phyloP scores from a whole-genome alignment of 2,888 invertebrate genomes.

The Orchesellides sinensis region DNA sequence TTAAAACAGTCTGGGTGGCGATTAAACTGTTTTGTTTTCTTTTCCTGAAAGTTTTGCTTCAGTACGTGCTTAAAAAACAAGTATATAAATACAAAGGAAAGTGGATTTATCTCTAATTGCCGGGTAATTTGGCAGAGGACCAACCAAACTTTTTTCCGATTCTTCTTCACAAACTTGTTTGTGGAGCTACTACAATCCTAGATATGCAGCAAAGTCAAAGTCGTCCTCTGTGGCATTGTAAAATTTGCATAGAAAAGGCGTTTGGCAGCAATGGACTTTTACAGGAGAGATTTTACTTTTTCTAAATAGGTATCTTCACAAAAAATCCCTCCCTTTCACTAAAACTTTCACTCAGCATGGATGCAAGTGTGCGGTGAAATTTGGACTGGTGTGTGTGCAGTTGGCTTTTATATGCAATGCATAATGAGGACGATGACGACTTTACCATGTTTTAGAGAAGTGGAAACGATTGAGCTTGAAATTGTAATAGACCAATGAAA shows the following conservation, averaged over 20 bases:
- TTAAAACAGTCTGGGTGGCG: not conserved
- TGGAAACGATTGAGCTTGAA: not conserved
- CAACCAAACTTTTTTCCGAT: conserved; percentile 71
- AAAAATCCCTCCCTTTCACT: conserved; percentile 25
- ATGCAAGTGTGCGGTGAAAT: not conserved
- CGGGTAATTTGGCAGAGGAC: conserved; percentile 74
- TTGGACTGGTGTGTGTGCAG: not conserved
- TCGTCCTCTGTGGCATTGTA: conserved; percentile 43
- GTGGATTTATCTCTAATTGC: conserved; percentile 73
- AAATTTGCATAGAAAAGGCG: conserved; percentile 74
- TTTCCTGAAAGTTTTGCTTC: too few relatives aligned
- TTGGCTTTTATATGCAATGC: conserved; percentile 53
- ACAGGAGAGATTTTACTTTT: conserved; percentile 45
- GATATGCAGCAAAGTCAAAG: conserved; percentile 43
- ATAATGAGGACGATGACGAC: conserved; percentile 30
- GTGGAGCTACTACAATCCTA: conserved; percentile 1
- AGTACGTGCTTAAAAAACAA: not conserved
- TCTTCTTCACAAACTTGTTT: conserved; percentile 16
- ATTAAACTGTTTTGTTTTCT: conserved; percentile 23
- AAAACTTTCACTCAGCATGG: not conserved
- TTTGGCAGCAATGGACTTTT: conserved; percentile 72
- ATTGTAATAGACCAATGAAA: not conserved
- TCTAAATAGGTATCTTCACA: conserved; percentile 49
- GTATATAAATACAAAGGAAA: not conserved
- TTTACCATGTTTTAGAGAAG: conserved; percentile 18